Percentiles rank a stretch among this genome's conserved stretches.
These are phyloP conservation scores for Drosophila pseudoananassae DNA, from an alignment of 1,140 invertebrate species.

Conservation along the genomic window DNA sequence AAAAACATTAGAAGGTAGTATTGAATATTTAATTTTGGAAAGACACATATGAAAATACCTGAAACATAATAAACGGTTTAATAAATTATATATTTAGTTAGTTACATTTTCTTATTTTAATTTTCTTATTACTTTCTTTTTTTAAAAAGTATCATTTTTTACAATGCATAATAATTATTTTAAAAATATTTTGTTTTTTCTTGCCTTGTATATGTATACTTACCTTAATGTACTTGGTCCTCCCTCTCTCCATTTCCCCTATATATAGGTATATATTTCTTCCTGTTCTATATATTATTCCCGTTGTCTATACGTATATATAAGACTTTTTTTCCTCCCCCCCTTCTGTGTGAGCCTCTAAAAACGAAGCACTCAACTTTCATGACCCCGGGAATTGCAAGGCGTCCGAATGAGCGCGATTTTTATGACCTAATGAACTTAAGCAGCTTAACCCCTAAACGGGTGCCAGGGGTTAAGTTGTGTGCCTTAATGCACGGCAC, in stretches of 20 bases:
- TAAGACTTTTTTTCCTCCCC: background rate
- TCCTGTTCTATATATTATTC: background rate
- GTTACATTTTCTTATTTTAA: too few species aligned
- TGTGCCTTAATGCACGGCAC: slow-evolving; percentile 35
- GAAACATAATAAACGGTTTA: too few species aligned
- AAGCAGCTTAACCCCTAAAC: slow-evolving; percentile 33
- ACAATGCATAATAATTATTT: too few species aligned
- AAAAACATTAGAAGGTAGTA: background rate
- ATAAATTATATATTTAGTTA: too few species aligned
- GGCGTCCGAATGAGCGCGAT: slow-evolving; percentile 48
- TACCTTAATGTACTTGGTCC: background rate
- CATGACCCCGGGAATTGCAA: slow-evolving; percentile 37
- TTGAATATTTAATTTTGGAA: too few species aligned
- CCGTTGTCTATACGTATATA: background rate
- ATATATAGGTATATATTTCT: background rate
- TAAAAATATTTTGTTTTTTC: too few species aligned
- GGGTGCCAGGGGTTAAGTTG: background rate
- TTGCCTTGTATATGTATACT: too few species aligned
- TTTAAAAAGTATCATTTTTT: too few species aligned
- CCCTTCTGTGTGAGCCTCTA: background rate
- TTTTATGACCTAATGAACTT: slow-evolving; percentile 59
- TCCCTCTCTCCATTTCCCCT: background rate
- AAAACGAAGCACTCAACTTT: slow-evolving; percentile 24
- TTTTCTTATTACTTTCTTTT: too few species aligned
- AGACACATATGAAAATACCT: background rate